Evolutionary conservation across 2,797 vertebrate genomes (phyloP), one percentile per base, ranked within the genome.

Genomic region (Acrossocheilus wenchowensis): DNA sequence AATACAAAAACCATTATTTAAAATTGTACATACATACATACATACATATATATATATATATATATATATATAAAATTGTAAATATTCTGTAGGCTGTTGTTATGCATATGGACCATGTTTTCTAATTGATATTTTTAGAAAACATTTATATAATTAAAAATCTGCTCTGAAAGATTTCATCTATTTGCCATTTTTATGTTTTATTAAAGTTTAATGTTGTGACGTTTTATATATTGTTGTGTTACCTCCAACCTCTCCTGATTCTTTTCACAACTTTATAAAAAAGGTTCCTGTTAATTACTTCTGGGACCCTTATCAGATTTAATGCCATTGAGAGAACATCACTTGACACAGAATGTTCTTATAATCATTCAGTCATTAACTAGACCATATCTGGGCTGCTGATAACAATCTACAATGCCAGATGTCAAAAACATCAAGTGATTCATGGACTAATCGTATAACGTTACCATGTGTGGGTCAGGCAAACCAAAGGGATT

Each of bases 381-480:
- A 78, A 83, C 83, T 57, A 48, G 36, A 84, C 48, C 52, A 82
- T 73, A 36, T 36, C 64, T 85, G 52, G 72, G 3, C 19, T 64
- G 39, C 48, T 71, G 80, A 74, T 83, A 43, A 81, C 69, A 84
- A 87, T 75, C 69, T 62, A 48, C 14, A 54, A 69, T 54, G 69
- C 78, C 72, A 82, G 54, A 88, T 85, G 82, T 75, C 80, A 77
- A 48, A 60, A 57, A 34, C 78, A 81, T 9, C 26, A 5, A 71
- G 41, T 43, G 54, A 84, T 81, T 69, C 68, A 86, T 23, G 5
- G 39, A 72, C 48, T 78, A 52, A 68, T 69, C 39, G 12, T 54
- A 52, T 80, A 45, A 74, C 57, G 66, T 64, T 36, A 83, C 66
- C 34, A 45, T 36, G 50, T 30, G 17, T 72, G n/a, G 43, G 68